A percentile compares a stretch with the other conserved stretches of the same genome.
Evolutionary conservation across 2,888 invertebrate species (phyloP).

Genomic region (Dendrolimus houi): DNA sequence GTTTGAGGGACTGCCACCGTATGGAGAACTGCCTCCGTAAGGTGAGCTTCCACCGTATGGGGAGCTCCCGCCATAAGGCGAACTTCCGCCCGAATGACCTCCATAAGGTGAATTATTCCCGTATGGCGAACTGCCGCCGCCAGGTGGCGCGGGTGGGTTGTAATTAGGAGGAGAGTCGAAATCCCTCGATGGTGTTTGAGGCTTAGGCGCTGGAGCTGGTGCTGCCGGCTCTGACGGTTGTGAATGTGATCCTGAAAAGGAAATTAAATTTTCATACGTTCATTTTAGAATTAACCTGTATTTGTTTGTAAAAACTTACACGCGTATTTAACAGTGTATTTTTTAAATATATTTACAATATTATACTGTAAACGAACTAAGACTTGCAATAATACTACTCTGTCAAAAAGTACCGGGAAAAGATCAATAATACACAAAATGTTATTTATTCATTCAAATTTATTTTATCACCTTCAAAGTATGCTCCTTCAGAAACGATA

Average conservation of each 20-base stretch:
- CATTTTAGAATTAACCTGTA: too few relatives aligned
- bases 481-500: too few relatives aligned
- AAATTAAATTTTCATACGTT: background rate
- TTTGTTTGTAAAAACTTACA: too few relatives aligned
- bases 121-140: slow-evolving; percentile 24
- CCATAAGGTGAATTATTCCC: slow-evolving; percentile 18
- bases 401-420: too few relatives aligned
- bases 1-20: slow-evolving; percentile 27
- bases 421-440: too few relatives aligned
- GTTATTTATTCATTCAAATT: too few relatives aligned
- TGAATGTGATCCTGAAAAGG: slow-evolving; percentile 52
- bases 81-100: slow-evolving; percentile 15
- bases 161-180: slow-evolving; percentile 56
- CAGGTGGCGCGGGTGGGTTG: slow-evolving; percentile 59
- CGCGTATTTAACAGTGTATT: too few relatives aligned
- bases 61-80: slow-evolving; percentile 17
- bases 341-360: too few relatives aligned
- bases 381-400: too few relatives aligned
- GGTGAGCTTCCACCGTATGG: slow-evolving; percentile 16
- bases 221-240: slow-evolving; percentile 47
- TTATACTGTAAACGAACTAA: too few relatives aligned
- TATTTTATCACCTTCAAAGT: too few relatives aligned
- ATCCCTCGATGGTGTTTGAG: slow-evolving; percentile 38
- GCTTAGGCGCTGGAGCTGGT: slow-evolving; percentile 32
- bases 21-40: slow-evolving; percentile 19